Evolutionary conservation across 2,888 invertebrate species (phyloP).

Genomic region (Xestia rhomboidea): DNA sequence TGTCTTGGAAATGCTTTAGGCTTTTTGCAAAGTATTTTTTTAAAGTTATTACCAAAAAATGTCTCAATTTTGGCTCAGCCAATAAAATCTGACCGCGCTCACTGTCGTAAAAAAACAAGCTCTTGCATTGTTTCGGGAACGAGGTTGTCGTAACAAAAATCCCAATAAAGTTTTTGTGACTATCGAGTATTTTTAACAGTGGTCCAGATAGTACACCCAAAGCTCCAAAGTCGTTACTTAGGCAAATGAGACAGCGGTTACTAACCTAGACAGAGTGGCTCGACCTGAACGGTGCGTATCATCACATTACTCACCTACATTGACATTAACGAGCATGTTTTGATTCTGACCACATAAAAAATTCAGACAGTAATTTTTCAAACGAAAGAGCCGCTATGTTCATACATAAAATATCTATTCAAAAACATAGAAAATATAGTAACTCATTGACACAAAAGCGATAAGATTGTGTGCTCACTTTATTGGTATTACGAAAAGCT

Average conservation of each 20-base stretch:
- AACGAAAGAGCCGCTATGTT: slow-evolving; percentile 44
- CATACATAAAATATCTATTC: slow-evolving; percentile 51
- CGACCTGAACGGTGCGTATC: slow-evolving; percentile 57
- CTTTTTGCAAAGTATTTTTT: slow-evolving; percentile 44
- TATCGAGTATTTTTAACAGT: slow-evolving; percentile 56
- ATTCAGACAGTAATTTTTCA: slow-evolving; percentile 31
- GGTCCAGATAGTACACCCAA: slow-evolving; percentile 47
- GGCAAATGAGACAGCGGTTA: slow-evolving; percentile 46
- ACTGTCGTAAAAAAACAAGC: slow-evolving; percentile 59
- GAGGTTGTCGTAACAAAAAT: slow-evolving; percentile 61
- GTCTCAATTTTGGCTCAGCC: slow-evolving; percentile 54
- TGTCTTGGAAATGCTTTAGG: slow-evolving; percentile 29
- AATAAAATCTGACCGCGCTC: slow-evolving; percentile 61
- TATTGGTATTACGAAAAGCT: slow-evolving; percentile 79
- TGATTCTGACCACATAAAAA: slow-evolving; percentile 53
- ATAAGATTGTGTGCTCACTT: slow-evolving; percentile 74
- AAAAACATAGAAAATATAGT: slow-evolving; percentile 56
- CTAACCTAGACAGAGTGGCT: slow-evolving; percentile 48
- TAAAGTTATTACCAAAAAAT: slow-evolving; percentile 53
- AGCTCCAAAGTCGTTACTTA: slow-evolving; percentile 49
- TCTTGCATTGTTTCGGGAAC: slow-evolving; percentile 63
- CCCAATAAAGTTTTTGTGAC: slow-evolving; percentile 63
- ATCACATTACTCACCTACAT: slow-evolving; percentile 68
- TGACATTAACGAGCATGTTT: slow-evolving; percentile 73
- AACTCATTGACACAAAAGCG: slow-evolving; percentile 67